These are phyloP conservation scores for Noctua comes DNA, from an alignment of 2,888 invertebrate species.

Conservation along the genomic window DNA sequence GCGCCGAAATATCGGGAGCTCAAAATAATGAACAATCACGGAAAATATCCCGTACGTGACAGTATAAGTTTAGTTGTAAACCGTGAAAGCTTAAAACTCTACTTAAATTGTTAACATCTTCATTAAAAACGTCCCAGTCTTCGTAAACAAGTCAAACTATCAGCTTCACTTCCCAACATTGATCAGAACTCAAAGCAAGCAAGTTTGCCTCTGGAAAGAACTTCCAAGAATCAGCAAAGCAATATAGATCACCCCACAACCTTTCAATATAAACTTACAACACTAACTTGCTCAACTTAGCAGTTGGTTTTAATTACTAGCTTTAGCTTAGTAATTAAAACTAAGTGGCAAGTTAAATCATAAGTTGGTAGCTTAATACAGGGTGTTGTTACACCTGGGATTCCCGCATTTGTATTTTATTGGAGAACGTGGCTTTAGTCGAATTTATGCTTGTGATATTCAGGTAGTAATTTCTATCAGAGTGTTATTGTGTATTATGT, in stretches of 20 bases:
- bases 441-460: conserved; percentile 3
- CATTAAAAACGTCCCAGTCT: neutral
- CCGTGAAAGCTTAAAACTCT: too few species aligned
- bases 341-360: conserved; percentile 34
- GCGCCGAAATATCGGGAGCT: too few species aligned
- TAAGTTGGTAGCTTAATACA: conserved; percentile 13
- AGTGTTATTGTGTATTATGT: neutral
- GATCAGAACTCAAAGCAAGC: conserved; percentile 4
- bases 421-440: conserved; percentile 5
- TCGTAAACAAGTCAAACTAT: neutral
- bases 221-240: neutral
- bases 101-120: too few species aligned
- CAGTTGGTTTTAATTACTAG: conserved; percentile 24
- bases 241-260: conserved; percentile 14
- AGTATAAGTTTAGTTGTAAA: too few species aligned
- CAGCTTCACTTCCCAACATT: neutral
- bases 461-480: neutral
- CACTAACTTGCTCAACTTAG: conserved; percentile 5
- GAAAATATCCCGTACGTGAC: too few species aligned
- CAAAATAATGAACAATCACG: too few species aligned
- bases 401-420: conserved; percentile 19
- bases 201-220: conserved; percentile 18
- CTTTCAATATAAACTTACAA: conserved; percentile 10
- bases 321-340: neutral
- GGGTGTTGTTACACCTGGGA: conserved; percentile 7